phyloP scores from a whole-genome alignment of 2,113 vertebrate genomes.

The Pachypanchax playfairii region DNA sequence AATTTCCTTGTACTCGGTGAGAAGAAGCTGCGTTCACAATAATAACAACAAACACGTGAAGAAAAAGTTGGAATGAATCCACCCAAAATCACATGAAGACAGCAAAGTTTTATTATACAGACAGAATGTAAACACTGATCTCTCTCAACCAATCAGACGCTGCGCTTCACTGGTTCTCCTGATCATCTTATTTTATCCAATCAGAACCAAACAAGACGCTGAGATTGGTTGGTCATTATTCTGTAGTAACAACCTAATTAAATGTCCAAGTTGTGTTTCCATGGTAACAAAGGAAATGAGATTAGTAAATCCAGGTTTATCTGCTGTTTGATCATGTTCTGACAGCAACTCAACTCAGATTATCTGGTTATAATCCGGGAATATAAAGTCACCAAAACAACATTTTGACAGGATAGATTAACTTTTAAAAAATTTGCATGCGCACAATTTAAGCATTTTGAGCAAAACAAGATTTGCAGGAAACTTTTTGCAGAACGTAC shows the following conservation, averaged over 20 bases:
- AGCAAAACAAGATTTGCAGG: neutral
- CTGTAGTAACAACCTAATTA: neutral
- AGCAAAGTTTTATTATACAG: too few species aligned
- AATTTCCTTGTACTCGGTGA: neutral
- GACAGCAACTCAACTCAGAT: neutral
- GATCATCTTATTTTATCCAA: too few species aligned
- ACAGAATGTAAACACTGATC: too few species aligned
- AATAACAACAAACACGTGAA: too few species aligned
- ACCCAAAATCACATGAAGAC: too few species aligned
- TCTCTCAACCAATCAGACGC: too few species aligned
- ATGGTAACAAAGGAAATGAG: neutral
- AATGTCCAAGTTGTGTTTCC: neutral
- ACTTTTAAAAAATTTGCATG: too few species aligned
- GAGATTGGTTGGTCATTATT: neutral
- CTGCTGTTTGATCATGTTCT: neutral
- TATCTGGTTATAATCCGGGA: neutral
- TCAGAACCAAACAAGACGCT: neutral
- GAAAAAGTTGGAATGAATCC: too few species aligned
- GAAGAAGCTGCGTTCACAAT: neutral
- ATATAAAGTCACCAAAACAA: conserved; percentile 8
- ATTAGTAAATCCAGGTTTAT: neutral
- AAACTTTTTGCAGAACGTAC: neutral
- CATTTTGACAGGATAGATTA: neutral
- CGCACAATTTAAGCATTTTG: neutral
- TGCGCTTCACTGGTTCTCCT: too few species aligned